These are phyloP conservation scores for Turdus rufiventris DNA, from an alignment of 2,113 vertebrate genomes.

Conservation along the genomic window DNA sequence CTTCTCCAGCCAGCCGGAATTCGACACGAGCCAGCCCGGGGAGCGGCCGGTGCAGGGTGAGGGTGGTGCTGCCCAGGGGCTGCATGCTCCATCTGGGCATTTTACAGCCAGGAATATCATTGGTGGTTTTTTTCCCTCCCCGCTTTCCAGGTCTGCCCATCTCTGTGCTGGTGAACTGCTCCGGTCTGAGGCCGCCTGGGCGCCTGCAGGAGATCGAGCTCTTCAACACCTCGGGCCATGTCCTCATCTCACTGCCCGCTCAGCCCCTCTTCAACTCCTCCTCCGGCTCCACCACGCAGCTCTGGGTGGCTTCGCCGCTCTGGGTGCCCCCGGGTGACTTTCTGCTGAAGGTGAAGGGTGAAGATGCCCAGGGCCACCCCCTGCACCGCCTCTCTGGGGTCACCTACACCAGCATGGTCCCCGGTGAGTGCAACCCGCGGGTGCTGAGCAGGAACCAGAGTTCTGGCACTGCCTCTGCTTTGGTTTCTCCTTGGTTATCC, in stretches of 20 bases:
- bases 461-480: neutral
- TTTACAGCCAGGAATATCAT: rapidly evolving
- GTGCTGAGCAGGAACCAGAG: neutral
- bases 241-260: slow-evolving; percentile 73
- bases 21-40: slow-evolving; percentile 75
- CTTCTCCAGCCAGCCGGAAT: slow-evolving; percentile 78
- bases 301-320: slow-evolving; percentile 84
- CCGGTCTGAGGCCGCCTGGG: slow-evolving; percentile 80
- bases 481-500: neutral
- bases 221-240: slow-evolving; percentile 76
- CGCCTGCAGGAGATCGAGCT: slow-evolving; percentile 80
- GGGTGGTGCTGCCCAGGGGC: rapidly evolving
- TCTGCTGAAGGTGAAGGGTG: slow-evolving; percentile 85
- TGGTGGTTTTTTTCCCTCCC: neutral
- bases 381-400: slow-evolving; percentile 92
- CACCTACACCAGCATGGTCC: slow-evolving; percentile 87
- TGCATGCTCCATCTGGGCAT: rapidly evolving
- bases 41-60: slow-evolving; percentile 87
- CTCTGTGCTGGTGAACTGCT: slow-evolving; percentile 85
- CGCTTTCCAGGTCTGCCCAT: slow-evolving; percentile 79
- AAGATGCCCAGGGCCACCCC: slow-evolving; percentile 79
- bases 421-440: slow-evolving; percentile 61
- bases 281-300: slow-evolving; percentile 26
- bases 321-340: slow-evolving; percentile 82
- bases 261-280: slow-evolving; percentile 73